Conservation (phyloP, 2,888 invertebrate species). For the Pherbina coryleti region DNA sequence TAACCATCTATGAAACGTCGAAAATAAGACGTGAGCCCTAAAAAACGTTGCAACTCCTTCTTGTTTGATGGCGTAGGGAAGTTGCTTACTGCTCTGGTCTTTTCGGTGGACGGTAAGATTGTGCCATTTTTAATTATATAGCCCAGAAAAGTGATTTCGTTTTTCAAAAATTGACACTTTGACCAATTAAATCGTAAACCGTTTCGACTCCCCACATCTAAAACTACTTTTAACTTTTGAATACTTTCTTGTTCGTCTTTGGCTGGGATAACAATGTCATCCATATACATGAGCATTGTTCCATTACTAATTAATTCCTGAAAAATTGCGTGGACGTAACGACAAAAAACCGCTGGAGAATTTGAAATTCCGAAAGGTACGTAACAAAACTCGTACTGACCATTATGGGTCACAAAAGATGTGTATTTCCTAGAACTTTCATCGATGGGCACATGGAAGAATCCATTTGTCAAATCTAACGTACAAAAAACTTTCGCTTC, state of each 20-base stretch:
- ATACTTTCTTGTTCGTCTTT: constrained; percentile 37
- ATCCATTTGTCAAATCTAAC: too few relatives aligned
- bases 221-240: constrained; percentile 30
- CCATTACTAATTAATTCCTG: neutral
- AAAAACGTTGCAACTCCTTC: too few relatives aligned
- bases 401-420: too few relatives aligned
- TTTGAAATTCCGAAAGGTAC: too few relatives aligned
- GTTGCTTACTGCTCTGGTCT: too few relatives aligned
- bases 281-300: constrained; percentile 36
- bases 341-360: too few relatives aligned
- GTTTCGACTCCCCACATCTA: constrained; percentile 28
- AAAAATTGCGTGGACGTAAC: neutral
- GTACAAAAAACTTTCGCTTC: constrained; percentile 38
- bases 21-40: constrained; percentile 17
- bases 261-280: constrained; percentile 41
- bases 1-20: constrained; percentile 12
- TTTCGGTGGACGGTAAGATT: constrained; percentile 23
- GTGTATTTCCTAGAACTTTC: too few relatives aligned
- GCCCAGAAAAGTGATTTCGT: constrained; percentile 20
- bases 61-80: too few relatives aligned
- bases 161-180: constrained; percentile 44
- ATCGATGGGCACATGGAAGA: too few relatives aligned
- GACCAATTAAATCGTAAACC: constrained; percentile 43
- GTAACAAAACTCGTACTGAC: too few relatives aligned
- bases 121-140: constrained; percentile 16